Evolutionary conservation across 2,888 invertebrate genomes (phyloP), one percentile per base, ranked within the genome.

Genomic region (Priocnemis perturbator): DNA sequence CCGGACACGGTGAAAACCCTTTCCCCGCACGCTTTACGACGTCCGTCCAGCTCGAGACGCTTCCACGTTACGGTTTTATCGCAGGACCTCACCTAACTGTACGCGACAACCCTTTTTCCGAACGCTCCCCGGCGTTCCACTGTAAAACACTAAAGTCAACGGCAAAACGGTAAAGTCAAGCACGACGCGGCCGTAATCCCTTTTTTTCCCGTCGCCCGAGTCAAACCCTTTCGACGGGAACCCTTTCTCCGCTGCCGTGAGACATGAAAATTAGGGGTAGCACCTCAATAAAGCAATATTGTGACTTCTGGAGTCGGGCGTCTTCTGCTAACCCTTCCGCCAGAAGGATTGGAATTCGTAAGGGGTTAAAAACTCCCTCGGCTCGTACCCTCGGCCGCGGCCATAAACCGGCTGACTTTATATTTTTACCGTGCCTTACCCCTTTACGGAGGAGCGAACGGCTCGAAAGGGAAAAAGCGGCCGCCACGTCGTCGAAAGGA

Each of bases 231-330:
- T 71, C 37, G 19, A 14, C 26, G 77, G 48, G 21, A 65, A 79
- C 73, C 77, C 79, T 82, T 81, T 77, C 58, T 19, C 37, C 52
- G 56, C 19, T 17, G 26, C 57, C 60, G 64, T 65, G 69, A 64
- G 68, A 77, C 73, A 73, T 78, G 57, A 67, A 78, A 72, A 80
- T 81, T 80, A 69, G 67, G 69, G 67, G 62, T 67, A 57, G 55
- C 66, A 71, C 82, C 78, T 79, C 83, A 86, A 87, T 87, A 88
- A 88, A 88, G 81, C 77, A 87, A 87, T 87, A 87, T 86, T 87
- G 84, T 86, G 85, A 85, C 83, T 84, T 74, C 73, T 61, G 47
- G 45, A 44, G 56, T 60, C 62, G 58, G 11, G 11, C 21, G 11
- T 4, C 45, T 20, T 11, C 11, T n/a, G 7, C 17, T 79, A 83